Conservation (phyloP, 1,140 invertebrate species). For the Trachymyrmex septentrionalis region DNA sequence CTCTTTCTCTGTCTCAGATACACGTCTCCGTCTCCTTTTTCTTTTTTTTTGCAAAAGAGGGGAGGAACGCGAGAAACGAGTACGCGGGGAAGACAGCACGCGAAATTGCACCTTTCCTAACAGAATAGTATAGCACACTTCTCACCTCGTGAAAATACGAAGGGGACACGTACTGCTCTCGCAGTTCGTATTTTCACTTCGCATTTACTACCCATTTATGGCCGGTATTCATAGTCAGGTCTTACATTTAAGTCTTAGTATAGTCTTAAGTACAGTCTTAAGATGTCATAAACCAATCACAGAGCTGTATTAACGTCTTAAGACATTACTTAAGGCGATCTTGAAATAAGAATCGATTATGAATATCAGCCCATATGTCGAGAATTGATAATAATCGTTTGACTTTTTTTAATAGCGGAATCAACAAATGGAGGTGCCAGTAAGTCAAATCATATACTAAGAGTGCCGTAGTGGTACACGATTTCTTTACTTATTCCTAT, state of each 20-base stretch:
- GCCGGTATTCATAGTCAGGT: no score
- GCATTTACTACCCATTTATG: conserved; percentile 59
- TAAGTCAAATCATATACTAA: conserved; percentile 89
- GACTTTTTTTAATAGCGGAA: conserved; percentile 89
- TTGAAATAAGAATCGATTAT: no score
- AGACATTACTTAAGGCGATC: no score
- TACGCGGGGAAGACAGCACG: conserved; percentile 68
- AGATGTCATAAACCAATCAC: no score
- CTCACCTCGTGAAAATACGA: conserved; percentile 79
- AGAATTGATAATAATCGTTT: conserved; percentile 81
- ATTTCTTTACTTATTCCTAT: conserved; percentile 43
- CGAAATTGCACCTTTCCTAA: conserved; percentile 76
- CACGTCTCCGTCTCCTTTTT: conserved; percentile 27
- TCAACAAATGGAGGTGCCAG: conserved; percentile 94
- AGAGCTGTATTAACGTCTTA: no score
- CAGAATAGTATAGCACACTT: conserved; percentile 73
- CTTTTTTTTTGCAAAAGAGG: conserved; percentile 55
- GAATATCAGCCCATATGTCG: background rate
- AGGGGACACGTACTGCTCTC: conserved; percentile 49
- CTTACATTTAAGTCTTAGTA: no score
- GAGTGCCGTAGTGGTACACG: conserved; percentile 81
- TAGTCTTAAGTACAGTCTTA: no score
- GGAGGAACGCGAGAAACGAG: conserved; percentile 52
- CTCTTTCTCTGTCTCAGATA: conserved; percentile 53
- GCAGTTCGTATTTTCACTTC: conserved; percentile 79